A percentile compares a stretch with the other conserved stretches of the same genome.
Evolutionary conservation across 2,888 invertebrate species (phyloP).

Genomic region (Luffia ferchaultella): DNA sequence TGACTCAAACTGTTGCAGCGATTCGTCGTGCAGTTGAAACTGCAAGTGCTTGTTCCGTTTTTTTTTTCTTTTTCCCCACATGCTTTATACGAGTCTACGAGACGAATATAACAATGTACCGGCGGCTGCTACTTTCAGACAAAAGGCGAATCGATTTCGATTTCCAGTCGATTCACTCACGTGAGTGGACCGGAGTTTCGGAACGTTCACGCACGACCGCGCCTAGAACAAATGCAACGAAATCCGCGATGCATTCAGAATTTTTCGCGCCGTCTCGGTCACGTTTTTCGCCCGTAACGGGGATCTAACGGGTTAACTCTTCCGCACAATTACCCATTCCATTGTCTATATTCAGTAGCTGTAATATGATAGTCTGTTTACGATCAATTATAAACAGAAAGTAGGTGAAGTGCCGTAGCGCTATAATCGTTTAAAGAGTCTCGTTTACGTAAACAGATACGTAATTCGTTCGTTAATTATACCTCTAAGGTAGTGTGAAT

Average conservation of each 20-base stretch:
- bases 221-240: slow-evolving; percentile 37
- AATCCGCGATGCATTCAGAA: slow-evolving; percentile 41
- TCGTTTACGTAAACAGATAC: no score
- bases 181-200: slow-evolving; percentile 10
- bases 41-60: no score
- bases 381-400: slow-evolving; percentile 11
- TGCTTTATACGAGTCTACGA: no score
- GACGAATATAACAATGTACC: no score
- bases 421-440: no score
- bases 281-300: slow-evolving; percentile 34
- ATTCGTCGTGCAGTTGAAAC: no score
- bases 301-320: slow-evolving; percentile 38
- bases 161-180: slow-evolving; percentile 35
- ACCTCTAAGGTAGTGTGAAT: no score
- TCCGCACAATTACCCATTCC: slow-evolving; percentile 45
- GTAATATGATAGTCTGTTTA: slow-evolving; percentile 21
- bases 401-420: slow-evolving; percentile 8
- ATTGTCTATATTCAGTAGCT: slow-evolving; percentile 31
- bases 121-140: no score
- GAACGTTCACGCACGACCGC: slow-evolving; percentile 41
- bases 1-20: no score
- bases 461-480: no score
- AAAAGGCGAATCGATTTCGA: slow-evolving; percentile 22
- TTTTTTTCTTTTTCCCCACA: no score
- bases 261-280: slow-evolving; percentile 26